These are phyloP conservation scores for Petroica traversi DNA, from an alignment of 2,113 vertebrate genomes.

Conservation along the genomic window DNA sequence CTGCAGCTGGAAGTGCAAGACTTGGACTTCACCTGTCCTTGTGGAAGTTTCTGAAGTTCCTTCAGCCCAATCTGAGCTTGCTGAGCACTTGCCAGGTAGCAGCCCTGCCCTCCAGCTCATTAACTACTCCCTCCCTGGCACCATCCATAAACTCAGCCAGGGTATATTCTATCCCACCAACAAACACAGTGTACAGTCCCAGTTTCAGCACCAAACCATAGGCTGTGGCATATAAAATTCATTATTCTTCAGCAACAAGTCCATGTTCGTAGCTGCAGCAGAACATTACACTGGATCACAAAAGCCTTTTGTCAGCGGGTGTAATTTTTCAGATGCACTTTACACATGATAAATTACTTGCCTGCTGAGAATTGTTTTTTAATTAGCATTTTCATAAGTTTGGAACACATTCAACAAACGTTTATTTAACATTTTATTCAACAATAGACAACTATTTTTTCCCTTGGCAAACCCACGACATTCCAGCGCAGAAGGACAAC, in stretches of 20 bases:
- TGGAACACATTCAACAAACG: not conserved
- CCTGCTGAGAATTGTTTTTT: not conserved
- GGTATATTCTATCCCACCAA: not conserved
- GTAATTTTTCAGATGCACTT: not conserved
- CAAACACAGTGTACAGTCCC: rapidly evolving
- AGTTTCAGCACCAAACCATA: not conserved
- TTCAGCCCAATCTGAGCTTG: not conserved
- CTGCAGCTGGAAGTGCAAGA: not conserved
- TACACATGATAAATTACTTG: not conserved
- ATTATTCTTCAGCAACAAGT: not conserved
- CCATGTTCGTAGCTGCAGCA: not conserved
- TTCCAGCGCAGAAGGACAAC: not conserved
- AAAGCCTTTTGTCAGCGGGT: not conserved
- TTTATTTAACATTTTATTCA: conserved; percentile 13
- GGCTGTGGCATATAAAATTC: not conserved
- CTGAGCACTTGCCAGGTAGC: not conserved
- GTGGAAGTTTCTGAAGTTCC: not conserved
- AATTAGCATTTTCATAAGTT: not conserved
- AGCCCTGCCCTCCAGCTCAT: not conserved
- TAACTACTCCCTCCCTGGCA: not conserved
- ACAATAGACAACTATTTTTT: not conserved
- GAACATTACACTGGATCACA: not conserved
- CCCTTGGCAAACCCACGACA: not conserved
- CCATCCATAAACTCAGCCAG: not conserved
- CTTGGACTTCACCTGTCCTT: no score